Percentiles rank a stretch among this genome's conserved stretches.
Conservation (phyloP, 2,888 invertebrate species). For the Drosophila paracracens region DNA sequence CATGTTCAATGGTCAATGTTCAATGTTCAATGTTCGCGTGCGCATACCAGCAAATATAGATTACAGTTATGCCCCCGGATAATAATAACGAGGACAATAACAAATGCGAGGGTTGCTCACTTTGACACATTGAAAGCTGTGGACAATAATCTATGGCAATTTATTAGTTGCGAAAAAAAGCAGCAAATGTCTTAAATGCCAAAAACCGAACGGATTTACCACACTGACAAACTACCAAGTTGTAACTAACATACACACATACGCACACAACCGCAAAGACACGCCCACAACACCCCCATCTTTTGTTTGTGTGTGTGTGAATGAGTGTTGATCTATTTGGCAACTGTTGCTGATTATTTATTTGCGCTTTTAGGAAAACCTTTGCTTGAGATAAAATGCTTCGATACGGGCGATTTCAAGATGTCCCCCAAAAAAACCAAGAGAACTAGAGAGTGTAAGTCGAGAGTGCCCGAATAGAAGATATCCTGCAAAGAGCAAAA, state of each 20-base stretch:
- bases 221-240: constrained; percentile 45
- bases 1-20: constrained; percentile 35
- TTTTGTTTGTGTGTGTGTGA: constrained; percentile 8
- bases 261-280: constrained; percentile 3
- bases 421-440: constrained; percentile 18
- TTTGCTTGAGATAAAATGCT: constrained; percentile 43
- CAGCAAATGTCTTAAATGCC: constrained; percentile 63
- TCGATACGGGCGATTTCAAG: constrained; percentile 33
- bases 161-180: constrained; percentile 56
- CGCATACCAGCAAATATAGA: constrained; percentile 48
- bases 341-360: constrained; percentile 80
- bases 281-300: constrained; percentile 39
- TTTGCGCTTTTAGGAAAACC: constrained; percentile 72
- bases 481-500: neutral
- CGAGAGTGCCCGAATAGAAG: neutral
- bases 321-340: constrained; percentile 74
- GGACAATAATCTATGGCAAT: constrained; percentile 76
- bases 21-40: constrained; percentile 16
- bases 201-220: constrained; percentile 69
- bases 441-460: neutral
- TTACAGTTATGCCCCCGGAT: constrained; percentile 42
- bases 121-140: constrained; percentile 54
- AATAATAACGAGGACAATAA: constrained; percentile 41
- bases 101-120: constrained; percentile 65
- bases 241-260: constrained; percentile 16